Conservation (phyloP, 2,888 invertebrate genomes). For the Apamea epomidion region DNA sequence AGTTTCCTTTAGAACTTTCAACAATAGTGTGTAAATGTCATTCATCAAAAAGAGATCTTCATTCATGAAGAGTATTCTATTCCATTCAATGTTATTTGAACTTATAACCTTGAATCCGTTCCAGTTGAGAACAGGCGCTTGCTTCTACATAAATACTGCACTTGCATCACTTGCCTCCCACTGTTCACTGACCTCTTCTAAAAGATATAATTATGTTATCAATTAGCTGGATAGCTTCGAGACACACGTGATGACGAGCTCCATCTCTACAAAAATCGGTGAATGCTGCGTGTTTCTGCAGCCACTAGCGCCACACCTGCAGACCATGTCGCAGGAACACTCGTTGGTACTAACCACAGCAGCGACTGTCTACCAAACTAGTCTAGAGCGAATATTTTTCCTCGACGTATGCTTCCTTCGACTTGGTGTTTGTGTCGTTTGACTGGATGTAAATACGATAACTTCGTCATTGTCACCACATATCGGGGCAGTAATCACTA, state of each 20-base stretch:
- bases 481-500: slow-evolving; percentile 31
- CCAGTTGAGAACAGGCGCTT: not conserved
- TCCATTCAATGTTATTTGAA: too few species aligned
- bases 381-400: not conserved
- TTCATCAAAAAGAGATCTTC: too few species aligned
- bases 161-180: not conserved
- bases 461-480: slow-evolving; percentile 12
- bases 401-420: not conserved
- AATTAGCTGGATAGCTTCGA: not conserved
- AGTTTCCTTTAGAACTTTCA: not conserved
- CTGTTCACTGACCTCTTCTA: not conserved
- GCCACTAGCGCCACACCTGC: not conserved
- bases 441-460: not conserved
- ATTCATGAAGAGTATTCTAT: too few species aligned
- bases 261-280: not conserved
- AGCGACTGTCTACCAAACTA: not conserved
- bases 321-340: too few species aligned
- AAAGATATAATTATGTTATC: not conserved
- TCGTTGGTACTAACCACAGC: not conserved
- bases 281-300: not conserved
- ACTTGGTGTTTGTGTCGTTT: not conserved
- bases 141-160: not conserved
- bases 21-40: not conserved
- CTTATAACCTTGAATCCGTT: not conserved
- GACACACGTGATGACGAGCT: not conserved